phyloP scores from a whole-genome alignment of 1,140 invertebrate species.

The Drosophila truncata region DNA sequence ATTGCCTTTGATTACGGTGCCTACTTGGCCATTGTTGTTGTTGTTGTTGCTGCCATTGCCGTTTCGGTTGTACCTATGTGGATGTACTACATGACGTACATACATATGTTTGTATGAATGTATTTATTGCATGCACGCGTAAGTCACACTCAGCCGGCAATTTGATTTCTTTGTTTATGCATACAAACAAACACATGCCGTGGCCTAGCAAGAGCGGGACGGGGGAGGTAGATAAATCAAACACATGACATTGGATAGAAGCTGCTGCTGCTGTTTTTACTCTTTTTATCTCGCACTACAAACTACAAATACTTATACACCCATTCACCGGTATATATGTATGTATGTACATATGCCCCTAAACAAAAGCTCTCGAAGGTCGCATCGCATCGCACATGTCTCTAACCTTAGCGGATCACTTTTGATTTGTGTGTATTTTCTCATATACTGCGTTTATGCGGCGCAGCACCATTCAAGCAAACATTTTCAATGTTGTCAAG shows the following conservation, averaged over 20 bases:
- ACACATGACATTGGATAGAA: conserved; percentile 44
- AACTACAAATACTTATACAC: conserved; percentile 28
- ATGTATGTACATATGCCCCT: conserved; percentile 10
- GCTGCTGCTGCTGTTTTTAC: conserved; percentile 26
- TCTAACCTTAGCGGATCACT: conserved; percentile 49
- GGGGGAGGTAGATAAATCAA: conserved; percentile 8
- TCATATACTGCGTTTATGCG: conserved; percentile 13
- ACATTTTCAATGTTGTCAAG: not conserved
- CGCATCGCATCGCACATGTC: conserved; percentile 40
- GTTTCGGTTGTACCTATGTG: conserved; percentile 41
- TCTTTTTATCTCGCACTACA: conserved; percentile 48
- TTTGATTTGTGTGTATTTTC: conserved; percentile 43
- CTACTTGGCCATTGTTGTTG: conserved; percentile 42
- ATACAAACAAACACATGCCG: conserved; percentile 22
- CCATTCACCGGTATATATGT: conserved; percentile 1
- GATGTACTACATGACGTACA: conserved; percentile 27
- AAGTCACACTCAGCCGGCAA: conserved; percentile 59
- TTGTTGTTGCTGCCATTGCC: conserved; percentile 9
- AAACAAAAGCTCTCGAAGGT: conserved; percentile 63
- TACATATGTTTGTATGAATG: conserved; percentile 10
- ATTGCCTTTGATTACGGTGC: conserved; percentile 65
- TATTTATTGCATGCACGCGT: conserved; percentile 64
- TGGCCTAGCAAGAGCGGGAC: conserved; percentile 1
- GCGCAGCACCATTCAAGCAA: not conserved
- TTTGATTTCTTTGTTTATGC: conserved; percentile 57